Percentiles rank a stretch among this genome's conserved stretches.
Conservation (phyloP, 1,140 invertebrate species). For the Littorina saxatilis region DNA sequence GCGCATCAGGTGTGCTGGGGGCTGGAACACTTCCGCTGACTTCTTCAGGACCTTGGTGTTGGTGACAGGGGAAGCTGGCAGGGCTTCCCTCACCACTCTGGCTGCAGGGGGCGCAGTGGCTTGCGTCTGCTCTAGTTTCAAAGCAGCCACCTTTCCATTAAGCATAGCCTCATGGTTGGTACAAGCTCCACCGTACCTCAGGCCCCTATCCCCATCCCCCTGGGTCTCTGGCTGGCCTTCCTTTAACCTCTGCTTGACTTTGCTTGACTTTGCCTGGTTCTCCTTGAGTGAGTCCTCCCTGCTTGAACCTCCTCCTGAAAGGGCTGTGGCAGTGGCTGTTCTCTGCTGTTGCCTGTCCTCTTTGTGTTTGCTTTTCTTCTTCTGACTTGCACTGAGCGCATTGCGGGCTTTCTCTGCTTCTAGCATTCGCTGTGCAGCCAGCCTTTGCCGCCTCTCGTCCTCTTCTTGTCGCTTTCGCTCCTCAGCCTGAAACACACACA, state of each 20-base stretch:
- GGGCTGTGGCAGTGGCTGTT: conserved; percentile 69
- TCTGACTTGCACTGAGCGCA: conserved; percentile 35
- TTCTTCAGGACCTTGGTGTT: neutral
- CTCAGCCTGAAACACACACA: conserved; percentile 51
- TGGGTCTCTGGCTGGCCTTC: conserved; percentile 17
- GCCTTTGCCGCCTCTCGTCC: conserved; percentile 66
- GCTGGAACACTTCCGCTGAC: conserved; percentile 17
- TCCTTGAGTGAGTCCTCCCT: neutral
- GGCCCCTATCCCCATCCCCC: neutral
- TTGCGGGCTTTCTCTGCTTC: conserved; percentile 5
- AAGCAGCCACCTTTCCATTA: neutral
- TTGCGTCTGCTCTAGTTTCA: too few relatives aligned
- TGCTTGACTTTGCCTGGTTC: neutral
- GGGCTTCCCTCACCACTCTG: neutral
- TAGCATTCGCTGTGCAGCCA: conserved; percentile 57
- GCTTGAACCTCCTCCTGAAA: conserved; percentile 24
- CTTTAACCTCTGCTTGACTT: conserved; percentile 26
- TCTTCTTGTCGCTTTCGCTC: conserved; percentile 60
- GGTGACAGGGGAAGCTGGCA: neutral
- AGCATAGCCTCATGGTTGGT: too few relatives aligned
- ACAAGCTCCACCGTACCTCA: neutral
- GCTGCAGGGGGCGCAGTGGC: too few relatives aligned
- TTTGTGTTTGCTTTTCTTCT: conserved; percentile 52
- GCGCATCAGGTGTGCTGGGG: conserved; percentile 17
- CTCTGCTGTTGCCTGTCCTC: conserved; percentile 41